Base-by-base conservation (phyloP, 2,797 vertebrate genomes). In the Scyliorhinus canicula region DNA sequence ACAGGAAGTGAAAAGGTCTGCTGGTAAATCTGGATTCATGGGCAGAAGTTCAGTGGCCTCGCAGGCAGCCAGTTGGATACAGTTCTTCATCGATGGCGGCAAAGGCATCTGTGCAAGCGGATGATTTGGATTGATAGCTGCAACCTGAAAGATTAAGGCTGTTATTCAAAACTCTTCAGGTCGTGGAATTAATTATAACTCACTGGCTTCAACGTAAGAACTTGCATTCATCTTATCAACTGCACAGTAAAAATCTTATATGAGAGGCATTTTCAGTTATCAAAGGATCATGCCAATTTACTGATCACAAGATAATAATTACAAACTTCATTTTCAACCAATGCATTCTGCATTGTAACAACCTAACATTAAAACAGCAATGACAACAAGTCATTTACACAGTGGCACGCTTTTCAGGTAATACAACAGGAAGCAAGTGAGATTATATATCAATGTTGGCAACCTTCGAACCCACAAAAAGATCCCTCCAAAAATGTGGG, bases 51-150 rank as follows among this genome's bases (percentile, higher is more conserved):
- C 99, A 0, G 96, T 98, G 96, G 99, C 98, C 96, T 99, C 99
- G 0, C 99, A 99, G 24, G 99, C 99, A 0, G 99, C 99, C 97
- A 99, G 97, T 97, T 99, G 99, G 96, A 99, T 99, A 97, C 99
- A 99, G 97, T 99, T 99, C 97, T 99, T 99, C 99, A 99, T 99
- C 0, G 99, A 99, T 0, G 99, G 99, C 0, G 99, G 99, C 96
- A 99, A 96, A 0, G 99, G 98, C 99, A 99, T 98, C 97, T 99
- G 99, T 35, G 99, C 99, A 0, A 99, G 98, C 0, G 99, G 99
- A 96, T 99, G 99, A 97, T 98, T 99, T 9, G 99, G 98, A 96
- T 99, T 99, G 95, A 99, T 99, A 12, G 99, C 99, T 4, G 99
- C 99, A 84, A 99, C 99, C 99, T 99, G 96, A 79, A 90, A 52